Percentiles rank a stretch among this genome's conserved stretches.
phyloP scores from a whole-genome alignment of 2,797 vertebrate species.

The Lithobates pipiens region DNA sequence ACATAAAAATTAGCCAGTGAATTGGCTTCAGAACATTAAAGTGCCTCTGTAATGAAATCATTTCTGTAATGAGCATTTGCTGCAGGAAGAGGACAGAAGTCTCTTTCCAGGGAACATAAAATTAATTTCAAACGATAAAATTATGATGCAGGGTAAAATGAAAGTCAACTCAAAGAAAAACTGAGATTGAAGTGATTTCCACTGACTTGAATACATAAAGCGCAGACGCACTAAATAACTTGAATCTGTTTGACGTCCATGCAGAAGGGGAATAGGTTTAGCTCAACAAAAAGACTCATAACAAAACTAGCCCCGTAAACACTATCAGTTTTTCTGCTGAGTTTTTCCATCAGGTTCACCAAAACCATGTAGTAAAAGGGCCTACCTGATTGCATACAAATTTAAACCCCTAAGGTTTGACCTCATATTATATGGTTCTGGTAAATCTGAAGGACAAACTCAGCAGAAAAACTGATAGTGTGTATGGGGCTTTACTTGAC shows the following conservation, averaged over 20 bases:
- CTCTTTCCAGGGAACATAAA: conserved; percentile 52
- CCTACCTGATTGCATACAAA: too few relatives aligned
- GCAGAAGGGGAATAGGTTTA: neutral
- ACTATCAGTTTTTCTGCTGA: too few relatives aligned
- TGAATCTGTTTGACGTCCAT: neutral
- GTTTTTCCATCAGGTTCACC: too few relatives aligned
- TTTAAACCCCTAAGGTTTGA: too few relatives aligned
- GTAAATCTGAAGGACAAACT: too few relatives aligned
- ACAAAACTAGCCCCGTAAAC: too few relatives aligned
- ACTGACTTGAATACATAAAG: neutral
- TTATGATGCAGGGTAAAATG: conserved; percentile 40
- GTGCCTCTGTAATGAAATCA: conserved; percentile 40
- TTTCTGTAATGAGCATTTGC: conserved; percentile 40
- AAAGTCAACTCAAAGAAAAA: conserved; percentile 23
- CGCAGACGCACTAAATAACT: neutral
- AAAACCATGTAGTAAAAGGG: too few relatives aligned
- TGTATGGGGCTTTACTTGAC: too few relatives aligned
- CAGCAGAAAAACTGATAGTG: too few relatives aligned
- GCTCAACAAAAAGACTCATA: neutral
- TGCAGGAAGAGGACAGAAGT: conserved; percentile 31
- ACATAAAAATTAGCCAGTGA: neutral
- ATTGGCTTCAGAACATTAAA: conserved; percentile 16
- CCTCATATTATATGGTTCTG: too few relatives aligned
- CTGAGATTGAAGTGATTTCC: neutral
- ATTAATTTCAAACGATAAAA: conserved; percentile 52